These are phyloP conservation scores for Magallana gigas DNA, from an alignment of 1,140 invertebrate genomes.

Conservation along the genomic window DNA sequence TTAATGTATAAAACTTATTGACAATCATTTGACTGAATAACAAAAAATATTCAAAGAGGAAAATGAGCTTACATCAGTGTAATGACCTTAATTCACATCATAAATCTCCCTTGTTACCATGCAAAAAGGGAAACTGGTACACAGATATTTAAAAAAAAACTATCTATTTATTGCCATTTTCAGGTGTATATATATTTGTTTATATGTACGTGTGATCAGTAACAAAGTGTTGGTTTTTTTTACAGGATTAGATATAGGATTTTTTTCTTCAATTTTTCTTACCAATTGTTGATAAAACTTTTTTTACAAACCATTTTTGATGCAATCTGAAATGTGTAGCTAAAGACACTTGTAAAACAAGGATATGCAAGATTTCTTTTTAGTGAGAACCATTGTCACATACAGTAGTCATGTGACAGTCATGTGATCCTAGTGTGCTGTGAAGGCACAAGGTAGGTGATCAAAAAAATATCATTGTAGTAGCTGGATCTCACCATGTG, in stretches of 20 bases:
- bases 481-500: conserved; percentile 24
- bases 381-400: conserved; percentile 6
- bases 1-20: neutral
- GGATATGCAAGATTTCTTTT: conserved; percentile 27
- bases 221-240: neutral
- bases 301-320: too few species aligned
- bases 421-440: conserved; percentile 21
- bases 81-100: neutral
- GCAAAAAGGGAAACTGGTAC: conserved; percentile 21
- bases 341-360: neutral
- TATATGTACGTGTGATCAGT: neutral
- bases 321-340: too few species aligned
- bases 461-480: neutral
- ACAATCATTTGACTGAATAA: too few species aligned
- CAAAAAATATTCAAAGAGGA: too few species aligned
- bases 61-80: neutral
- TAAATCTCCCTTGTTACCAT: neutral
- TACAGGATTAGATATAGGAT: neutral
- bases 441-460: conserved; percentile 26
- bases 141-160: neutral
- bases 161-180: too few species aligned
- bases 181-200: neutral
- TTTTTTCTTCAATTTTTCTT: neutral
- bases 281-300: too few species aligned
- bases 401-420: conserved; percentile 11